Evolutionary conservation across 2,888 invertebrate species (phyloP), one percentile per base, ranked within the genome.

Genomic region (Apotomis turbidana): DNA sequence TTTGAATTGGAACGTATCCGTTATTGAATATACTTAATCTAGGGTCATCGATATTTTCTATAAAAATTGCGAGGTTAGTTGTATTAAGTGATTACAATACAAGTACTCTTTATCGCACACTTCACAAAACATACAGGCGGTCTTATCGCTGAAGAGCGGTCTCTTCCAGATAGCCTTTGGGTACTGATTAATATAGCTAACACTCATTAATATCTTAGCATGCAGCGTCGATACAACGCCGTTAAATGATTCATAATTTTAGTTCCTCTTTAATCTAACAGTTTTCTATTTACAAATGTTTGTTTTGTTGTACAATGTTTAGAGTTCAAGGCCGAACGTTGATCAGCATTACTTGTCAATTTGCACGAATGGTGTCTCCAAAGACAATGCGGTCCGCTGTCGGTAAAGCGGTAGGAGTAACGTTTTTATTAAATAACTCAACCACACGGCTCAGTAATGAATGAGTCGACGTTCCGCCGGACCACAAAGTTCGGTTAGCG

Each of bases 341-440:
- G 68, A 68, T 68, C 68, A 63, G 68, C 52, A 54, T 68, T 63
- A 68, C 62, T 59, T 41, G 71, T 71, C 67, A 63, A 63, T 68
- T 68, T 68, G 63, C 46, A 63, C 62, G 62, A 67, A 74, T 73
- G 73, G 74, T 74, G 76, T 75, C 77, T 70, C 73, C 72, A 78
- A 80, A 79, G 76, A 81, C 78, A 81, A 79, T 78, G 79, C 76
- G 77, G 77, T 76, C 73, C 78, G 75, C 72, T 76, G 77, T 77
- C 76, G 78, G 79, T 80, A 81, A 84, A 85, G 85, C 82, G 84
- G 81, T 85, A 76, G 79, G 80, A 83, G 82, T 87, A 87, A 87
- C 85, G 85, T 89, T 90, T 72, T 88, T 84, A 88, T 89, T 88
- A 87, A 89, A 89, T 86, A 88, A 87, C 82, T 78, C 83, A 88